Base-by-base conservation (phyloP, 2,113 vertebrate genomes). In the Ictalurus punctatus region DNA sequence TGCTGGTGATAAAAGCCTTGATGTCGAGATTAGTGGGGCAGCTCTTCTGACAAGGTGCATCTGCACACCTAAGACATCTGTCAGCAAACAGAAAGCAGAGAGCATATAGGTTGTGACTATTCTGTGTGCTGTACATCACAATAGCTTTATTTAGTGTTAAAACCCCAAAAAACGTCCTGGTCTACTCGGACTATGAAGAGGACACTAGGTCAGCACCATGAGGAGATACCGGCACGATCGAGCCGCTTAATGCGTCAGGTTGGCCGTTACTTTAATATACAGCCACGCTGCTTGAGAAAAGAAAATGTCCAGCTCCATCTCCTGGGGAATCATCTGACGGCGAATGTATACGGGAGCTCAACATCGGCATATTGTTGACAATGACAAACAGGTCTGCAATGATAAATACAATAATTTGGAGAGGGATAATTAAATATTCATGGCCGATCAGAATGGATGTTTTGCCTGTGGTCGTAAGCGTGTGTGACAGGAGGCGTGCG, bases 11-110 rank as follows among this genome's bases (percentile, higher is more conserved):
- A 94, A 97, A 98, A 12, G 95, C 95, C 91, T 98, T 97, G 93
- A 97, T 95, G 92, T 97, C 96, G 85, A 98, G 94, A 93, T 97
- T 95, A 87, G 97, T 97, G 27, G 97, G 97, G 90, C 97, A 97
- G 90, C 97, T 97, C 94, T 98, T 97, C 94, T 97, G 97, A 94
- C 96, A 98, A 1, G 97, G 97, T 58, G 97, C 97, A 93, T 97
- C 97, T 59, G 94, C 97, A 94, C 97, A 97, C 92, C 97, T 98
- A 37, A 97, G 92, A 88, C 97, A 97, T 61, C 97, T 98, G 87
- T n/a, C 83, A 91, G 93, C 19, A 88, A 86, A 86, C 0, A 82
- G 23, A 73, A 85, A 12, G 48, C 19, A 90, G 6, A 86, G 14
- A 80, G 27, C 79, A 74, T 81, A 85, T 48, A 59, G 3, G 27